Base-by-base conservation (phyloP, 2,113 vertebrate genomes). In the Thamnaconus septentrionalis region DNA sequence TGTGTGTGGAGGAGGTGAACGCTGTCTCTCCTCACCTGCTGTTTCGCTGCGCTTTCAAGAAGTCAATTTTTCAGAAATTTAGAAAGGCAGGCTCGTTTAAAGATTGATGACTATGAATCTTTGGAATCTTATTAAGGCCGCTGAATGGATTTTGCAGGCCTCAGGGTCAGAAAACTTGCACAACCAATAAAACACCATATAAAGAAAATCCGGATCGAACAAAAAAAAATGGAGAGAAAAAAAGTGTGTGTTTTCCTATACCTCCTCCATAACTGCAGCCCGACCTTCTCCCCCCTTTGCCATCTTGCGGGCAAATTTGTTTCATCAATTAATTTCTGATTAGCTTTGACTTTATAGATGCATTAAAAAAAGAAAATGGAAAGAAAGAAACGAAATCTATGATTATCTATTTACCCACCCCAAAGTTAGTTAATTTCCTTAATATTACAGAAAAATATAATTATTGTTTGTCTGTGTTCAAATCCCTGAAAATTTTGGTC, bases 21-120 rank as follows among this genome's bases (percentile, higher is more conserved):
- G 57, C 73, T 55, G 18, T 73, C 76, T 69, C 63, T 76, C 61
- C 41, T 65, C 70, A 71, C 68, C 79, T 69, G 77, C 79, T 79
- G 77, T 59, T 56, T 75, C n/a, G 9, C 75, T 73, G 52, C 31
- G 64, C 81, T 81, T 73, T 82, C 68, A 77, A 74, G 79, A 84
- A 81, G 78, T 81, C 71, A 79, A 81, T 85, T 81, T 86, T 84
- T 83, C 61, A 49, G 46, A 73, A 84, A 81, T 88, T 79, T 75
- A 71, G 63, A 78, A 70, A 69, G 71, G 71, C 71, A 64, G 73
- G 57, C 66, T 81, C 81, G 57, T 84, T 82, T 71, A 67, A 81
- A 84, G 83, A 88, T 80, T 82, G 81, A 88, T 86, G 83, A 79
- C 77, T 41, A 41, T 66, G 69, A 71, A 70, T 73, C 66, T 66